These are phyloP conservation scores for Drosophila tristis DNA, from an alignment of 1,140 invertebrate genomes.

Conservation along the genomic window DNA sequence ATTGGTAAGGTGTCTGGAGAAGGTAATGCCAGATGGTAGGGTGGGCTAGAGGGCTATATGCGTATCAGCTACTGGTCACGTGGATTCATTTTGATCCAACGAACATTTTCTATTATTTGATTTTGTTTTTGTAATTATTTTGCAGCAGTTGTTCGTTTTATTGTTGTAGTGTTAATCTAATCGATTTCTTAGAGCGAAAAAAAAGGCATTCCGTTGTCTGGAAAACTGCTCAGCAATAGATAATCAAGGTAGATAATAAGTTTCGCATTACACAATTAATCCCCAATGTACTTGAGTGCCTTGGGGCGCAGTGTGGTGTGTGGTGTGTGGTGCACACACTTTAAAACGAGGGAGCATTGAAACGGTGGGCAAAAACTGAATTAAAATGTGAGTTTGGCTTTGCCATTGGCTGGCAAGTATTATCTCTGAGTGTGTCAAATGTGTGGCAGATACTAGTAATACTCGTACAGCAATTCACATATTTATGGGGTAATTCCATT, in stretches of 20 bases:
- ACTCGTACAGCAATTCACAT: too few relatives aligned
- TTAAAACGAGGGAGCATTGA: slow-evolving; percentile 20
- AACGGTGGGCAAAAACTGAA: too few relatives aligned
- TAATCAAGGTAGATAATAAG: slow-evolving; percentile 50
- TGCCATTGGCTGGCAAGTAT: too few relatives aligned
- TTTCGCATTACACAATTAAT: slow-evolving; percentile 52
- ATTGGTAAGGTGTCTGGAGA: background rate
- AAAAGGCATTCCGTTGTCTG: slow-evolving; percentile 21
- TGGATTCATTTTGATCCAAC: slow-evolving; percentile 22
- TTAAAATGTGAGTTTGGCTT: too few relatives aligned
- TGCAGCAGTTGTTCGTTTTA: slow-evolving; percentile 6
- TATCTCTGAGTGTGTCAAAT: too few relatives aligned
- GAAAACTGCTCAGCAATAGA: slow-evolving; percentile 27
- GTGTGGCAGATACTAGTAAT: too few relatives aligned
- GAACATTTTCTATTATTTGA: slow-evolving; percentile 13
- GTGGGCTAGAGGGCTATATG: background rate
- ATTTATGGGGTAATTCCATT: too few relatives aligned
- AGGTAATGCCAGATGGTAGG: background rate
- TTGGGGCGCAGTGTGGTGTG: background rate
- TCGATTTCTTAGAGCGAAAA: slow-evolving; percentile 28
- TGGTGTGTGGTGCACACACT: too few relatives aligned
- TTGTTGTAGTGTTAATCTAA: slow-evolving; percentile 52
- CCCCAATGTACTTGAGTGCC: slow-evolving; percentile 15
- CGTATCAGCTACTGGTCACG: slow-evolving; percentile 32
- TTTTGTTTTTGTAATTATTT: slow-evolving; percentile 26